Conservation (phyloP, 2,797 vertebrate genomes). For the Poliocrania exsul region DNA sequence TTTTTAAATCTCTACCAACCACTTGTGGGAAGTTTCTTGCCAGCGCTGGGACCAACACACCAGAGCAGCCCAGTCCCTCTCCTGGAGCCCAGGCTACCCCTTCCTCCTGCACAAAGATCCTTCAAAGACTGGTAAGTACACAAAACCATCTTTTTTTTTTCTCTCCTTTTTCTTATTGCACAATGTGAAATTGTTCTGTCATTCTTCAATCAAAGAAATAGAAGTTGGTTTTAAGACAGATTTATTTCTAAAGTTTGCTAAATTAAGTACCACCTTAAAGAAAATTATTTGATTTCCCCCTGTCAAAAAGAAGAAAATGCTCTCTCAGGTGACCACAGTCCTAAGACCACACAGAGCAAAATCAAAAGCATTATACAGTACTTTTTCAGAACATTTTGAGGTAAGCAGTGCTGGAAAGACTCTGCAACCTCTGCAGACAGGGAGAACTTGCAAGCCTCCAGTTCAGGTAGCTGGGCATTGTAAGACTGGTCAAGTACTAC, state of each 20-base stretch:
- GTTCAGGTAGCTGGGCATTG: not conserved
- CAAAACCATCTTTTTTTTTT: not conserved
- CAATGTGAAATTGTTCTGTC: not conserved
- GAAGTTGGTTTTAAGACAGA: not conserved
- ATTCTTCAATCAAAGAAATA: not conserved
- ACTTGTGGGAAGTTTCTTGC: conserved; percentile 54
- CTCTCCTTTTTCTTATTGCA: not conserved
- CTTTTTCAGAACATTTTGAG: not conserved
- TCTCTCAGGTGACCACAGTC: not conserved
- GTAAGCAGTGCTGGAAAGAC: not conserved
- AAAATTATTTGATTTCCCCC: not conserved
- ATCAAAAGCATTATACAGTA: not conserved
- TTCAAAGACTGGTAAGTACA: conserved; percentile 74
- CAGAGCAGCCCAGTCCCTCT: not conserved
- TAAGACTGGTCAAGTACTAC: accelerated
- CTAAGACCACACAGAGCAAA: not conserved
- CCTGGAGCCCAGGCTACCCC: not conserved
- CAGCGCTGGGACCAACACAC: conserved; percentile 9
- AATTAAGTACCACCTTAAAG: not conserved
- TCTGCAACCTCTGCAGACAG: not conserved
- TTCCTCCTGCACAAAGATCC: conserved; percentile 5
- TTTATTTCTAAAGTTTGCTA: not conserved
- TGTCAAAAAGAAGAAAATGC: not conserved
- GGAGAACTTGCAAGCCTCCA: not conserved
- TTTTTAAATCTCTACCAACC: conserved; percentile 44